These are phyloP conservation scores for Malurus splendens DNA, from an alignment of 2,797 vertebrate genomes.

Conservation along the genomic window DNA sequence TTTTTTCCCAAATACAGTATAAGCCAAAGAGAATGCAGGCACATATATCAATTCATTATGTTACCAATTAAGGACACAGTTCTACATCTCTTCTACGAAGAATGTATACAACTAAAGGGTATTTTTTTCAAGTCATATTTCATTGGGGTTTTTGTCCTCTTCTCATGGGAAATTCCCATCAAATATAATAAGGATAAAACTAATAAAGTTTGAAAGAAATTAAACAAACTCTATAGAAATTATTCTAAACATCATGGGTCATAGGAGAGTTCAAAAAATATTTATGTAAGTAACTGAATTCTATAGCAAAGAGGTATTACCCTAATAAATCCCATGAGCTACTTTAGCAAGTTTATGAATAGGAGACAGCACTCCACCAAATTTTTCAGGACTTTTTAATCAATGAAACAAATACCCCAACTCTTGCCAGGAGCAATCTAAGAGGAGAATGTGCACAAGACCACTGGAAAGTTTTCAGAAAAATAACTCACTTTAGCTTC, in stretches of 20 bases:
- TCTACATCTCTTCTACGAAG: background rate
- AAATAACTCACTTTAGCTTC: background rate
- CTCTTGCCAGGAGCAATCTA: background rate
- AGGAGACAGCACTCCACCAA: background rate
- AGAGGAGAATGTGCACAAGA: background rate
- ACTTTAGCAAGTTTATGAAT: background rate
- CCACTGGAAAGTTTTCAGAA: background rate
- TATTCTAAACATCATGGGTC: slow-evolving; percentile 20
- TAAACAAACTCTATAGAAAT: slow-evolving; percentile 18
- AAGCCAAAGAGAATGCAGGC: background rate
- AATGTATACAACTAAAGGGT: background rate
- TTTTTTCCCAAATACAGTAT: background rate
- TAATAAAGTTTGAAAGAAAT: slow-evolving; percentile 26
- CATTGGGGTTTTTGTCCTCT: background rate
- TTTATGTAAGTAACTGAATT: slow-evolving; percentile 21
- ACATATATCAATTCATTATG: background rate
- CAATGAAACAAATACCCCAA: background rate
- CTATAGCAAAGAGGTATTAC: background rate
- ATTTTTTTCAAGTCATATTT: background rate
- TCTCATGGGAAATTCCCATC: slow-evolving; percentile 21
- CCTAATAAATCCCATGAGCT: background rate
- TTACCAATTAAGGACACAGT: slow-evolving; percentile 15
- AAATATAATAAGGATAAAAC: slow-evolving; percentile 22
- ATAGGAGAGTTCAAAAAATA: slow-evolving; percentile 20
- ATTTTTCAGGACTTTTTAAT: background rate